phyloP scores from a whole-genome alignment of 2,888 invertebrate genomes.

The Agonopterix alstromeriana region DNA sequence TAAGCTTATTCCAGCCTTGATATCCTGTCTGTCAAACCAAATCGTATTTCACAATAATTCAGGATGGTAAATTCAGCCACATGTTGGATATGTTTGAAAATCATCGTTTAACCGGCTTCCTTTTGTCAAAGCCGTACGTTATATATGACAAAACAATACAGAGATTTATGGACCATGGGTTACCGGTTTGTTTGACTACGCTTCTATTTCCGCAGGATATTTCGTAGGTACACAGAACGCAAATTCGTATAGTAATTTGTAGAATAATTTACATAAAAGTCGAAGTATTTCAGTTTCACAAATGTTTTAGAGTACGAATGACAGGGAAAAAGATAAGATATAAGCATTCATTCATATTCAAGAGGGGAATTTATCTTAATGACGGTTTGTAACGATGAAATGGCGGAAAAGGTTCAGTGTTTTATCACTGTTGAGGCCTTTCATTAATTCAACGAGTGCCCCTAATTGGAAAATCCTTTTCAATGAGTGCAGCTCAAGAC shows the following conservation, averaged over 20 bases:
- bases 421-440: conserved; percentile 40
- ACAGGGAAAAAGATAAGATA: conserved; percentile 21
- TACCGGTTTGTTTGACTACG: conserved; percentile 20
- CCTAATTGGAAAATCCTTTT: conserved; percentile 59
- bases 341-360: conserved; percentile 22
- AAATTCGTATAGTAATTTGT: too few relatives aligned
- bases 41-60: conserved; percentile 1
- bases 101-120: conserved; percentile 26
- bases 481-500: conserved; percentile 40
- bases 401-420: conserved; percentile 36
- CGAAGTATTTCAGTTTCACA: too few relatives aligned
- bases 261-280: too few relatives aligned
- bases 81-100: conserved; percentile 20
- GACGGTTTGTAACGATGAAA: conserved; percentile 31
- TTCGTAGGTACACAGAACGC: too few relatives aligned
- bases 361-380: conserved; percentile 24
- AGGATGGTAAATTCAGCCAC: not conserved
- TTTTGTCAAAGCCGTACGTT: conserved; percentile 22
- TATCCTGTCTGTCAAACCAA: conserved; percentile 18
- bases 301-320: conserved; percentile 6
- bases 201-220: conserved; percentile 5
- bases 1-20: conserved; percentile 2
- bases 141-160: conserved; percentile 44
- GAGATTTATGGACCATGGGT: conserved; percentile 45
- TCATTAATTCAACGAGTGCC: conserved; percentile 53